phyloP scores from a whole-genome alignment of 2,113 vertebrate species.

The Eolophus roseicapilla region DNA sequence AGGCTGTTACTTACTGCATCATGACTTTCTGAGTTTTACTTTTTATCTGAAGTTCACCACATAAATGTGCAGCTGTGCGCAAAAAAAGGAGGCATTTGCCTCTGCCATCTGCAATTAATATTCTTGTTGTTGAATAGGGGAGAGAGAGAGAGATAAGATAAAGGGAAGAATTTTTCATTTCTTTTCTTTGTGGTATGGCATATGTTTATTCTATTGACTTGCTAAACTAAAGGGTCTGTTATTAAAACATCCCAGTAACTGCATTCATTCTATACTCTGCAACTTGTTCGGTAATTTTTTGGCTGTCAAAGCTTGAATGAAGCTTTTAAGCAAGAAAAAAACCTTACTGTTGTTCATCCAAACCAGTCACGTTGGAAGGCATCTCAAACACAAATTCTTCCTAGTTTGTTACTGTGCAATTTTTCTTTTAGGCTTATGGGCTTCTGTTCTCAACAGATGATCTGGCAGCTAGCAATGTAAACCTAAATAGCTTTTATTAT shows the following conservation, averaged over 20 bases:
- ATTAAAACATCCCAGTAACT: not conserved
- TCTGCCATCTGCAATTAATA: conserved; percentile 29
- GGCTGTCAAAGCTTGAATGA: not conserved
- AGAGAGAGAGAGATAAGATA: not conserved
- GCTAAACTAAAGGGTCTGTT: not conserved
- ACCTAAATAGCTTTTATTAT: not conserved
- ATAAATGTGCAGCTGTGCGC: not conserved
- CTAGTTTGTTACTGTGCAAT: not conserved
- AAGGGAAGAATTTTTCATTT: not conserved
- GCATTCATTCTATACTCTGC: not conserved
- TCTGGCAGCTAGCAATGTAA: not conserved
- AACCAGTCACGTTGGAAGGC: not conserved
- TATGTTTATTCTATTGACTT: conserved; percentile 13
- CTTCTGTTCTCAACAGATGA: not conserved
- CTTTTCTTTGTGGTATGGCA: not conserved
- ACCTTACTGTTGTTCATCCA: not conserved
- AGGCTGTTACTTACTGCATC: not conserved
- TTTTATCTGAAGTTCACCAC: not conserved
- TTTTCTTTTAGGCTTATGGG: not conserved
- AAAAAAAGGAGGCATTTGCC: not conserved
- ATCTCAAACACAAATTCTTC: not conserved
- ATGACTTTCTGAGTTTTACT: not conserved
- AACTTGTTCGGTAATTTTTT: not conserved
- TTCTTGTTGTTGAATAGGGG: not conserved
- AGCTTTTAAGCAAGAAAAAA: not conserved